Conservation (phyloP, 2,888 invertebrate species). For the Drosophila nr. perissopoda region DNA sequence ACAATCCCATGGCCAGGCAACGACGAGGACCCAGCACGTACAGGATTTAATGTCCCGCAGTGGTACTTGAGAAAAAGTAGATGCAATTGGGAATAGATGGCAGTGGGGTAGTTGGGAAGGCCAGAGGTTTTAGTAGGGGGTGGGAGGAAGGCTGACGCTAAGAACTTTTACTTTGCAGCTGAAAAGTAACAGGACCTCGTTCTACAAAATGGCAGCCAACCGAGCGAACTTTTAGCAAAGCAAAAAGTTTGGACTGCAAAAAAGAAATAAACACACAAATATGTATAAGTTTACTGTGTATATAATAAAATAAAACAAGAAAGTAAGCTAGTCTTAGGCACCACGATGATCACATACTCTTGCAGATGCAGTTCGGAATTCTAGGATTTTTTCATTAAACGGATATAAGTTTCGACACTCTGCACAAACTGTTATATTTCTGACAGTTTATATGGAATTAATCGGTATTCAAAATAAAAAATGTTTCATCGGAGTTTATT, state of each 20-base stretch:
- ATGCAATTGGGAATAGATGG: slow-evolving; percentile 53
- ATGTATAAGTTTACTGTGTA: slow-evolving; percentile 51
- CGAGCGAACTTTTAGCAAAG: slow-evolving; percentile 70
- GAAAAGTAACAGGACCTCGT: slow-evolving; percentile 68
- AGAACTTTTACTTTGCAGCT: slow-evolving; percentile 80
- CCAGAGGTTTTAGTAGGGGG: neutral
- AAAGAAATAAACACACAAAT: slow-evolving; percentile 62
- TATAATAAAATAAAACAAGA: slow-evolving; percentile 49
- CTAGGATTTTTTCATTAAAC: neutral
- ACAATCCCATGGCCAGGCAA: slow-evolving; percentile 59
- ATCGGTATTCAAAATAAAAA: neutral
- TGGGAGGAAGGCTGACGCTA: slow-evolving; percentile 50
- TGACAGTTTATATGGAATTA: neutral
- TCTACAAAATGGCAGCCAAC: slow-evolving; percentile 58
- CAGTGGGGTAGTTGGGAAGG: slow-evolving; percentile 3
- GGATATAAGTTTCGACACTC: neutral
- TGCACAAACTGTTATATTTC: neutral
- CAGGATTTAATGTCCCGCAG: slow-evolving; percentile 78
- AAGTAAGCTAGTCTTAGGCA: neutral
- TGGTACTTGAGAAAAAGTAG: slow-evolving; percentile 81
- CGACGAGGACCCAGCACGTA: slow-evolving; percentile 64
- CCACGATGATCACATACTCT: slow-evolving; percentile 18
- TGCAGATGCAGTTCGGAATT: neutral
- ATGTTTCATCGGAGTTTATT: neutral
- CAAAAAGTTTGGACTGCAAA: slow-evolving; percentile 68